These are phyloP conservation scores for Tenthredo livida DNA, from an alignment of 2,888 invertebrate genomes.

Conservation along the genomic window DNA sequence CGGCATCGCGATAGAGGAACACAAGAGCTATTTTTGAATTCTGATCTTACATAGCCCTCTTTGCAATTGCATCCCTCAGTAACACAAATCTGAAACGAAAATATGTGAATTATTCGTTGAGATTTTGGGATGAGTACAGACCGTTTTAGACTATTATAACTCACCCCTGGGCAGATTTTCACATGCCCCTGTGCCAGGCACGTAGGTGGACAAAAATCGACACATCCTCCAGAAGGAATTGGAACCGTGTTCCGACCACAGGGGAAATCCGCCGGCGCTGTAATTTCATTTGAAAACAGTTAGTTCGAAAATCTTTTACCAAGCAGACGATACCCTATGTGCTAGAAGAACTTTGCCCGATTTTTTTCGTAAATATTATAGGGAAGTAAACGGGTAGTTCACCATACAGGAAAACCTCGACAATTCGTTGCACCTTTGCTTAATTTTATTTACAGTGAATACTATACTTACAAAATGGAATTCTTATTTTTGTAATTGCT, in stretches of 20 bases:
- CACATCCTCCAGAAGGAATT: background rate
- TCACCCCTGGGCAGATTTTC: background rate
- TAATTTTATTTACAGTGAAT: background rate
- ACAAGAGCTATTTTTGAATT: background rate
- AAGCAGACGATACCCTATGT: background rate
- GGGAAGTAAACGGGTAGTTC: background rate
- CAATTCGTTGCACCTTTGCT: background rate
- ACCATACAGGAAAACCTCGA: background rate
- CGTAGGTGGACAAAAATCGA: background rate
- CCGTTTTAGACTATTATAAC: background rate
- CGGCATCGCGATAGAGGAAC: background rate
- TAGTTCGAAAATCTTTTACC: background rate
- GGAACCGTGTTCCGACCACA: background rate
- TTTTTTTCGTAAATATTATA: background rate
- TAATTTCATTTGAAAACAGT: background rate
- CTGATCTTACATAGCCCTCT: background rate
- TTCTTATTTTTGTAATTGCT: no score
- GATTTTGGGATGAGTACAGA: background rate
- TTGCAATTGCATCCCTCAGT: background rate
- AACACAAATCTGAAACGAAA: conserved; percentile 16
- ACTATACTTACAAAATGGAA: background rate
- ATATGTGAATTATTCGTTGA: background rate
- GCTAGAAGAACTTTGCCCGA: no score
- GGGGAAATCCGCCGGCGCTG: background rate
- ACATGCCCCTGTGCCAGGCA: background rate